Evolutionary conservation across 2,113 vertebrate species (phyloP).

Genomic region (Callospermophilus lateralis): DNA sequence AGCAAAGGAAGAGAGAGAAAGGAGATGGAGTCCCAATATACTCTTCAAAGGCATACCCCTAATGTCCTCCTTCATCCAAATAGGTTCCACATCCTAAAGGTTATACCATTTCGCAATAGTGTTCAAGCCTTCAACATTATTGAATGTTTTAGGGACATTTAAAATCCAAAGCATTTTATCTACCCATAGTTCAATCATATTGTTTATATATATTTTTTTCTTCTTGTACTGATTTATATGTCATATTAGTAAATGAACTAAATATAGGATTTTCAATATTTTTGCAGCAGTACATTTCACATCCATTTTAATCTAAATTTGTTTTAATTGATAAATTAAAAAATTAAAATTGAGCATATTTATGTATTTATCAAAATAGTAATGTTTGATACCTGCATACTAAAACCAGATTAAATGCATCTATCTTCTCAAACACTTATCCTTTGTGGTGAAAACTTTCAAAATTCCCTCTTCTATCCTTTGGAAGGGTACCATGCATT

Average conservation of each 20-base stretch:
- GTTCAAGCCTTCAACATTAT: neutral
- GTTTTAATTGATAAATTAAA: neutral
- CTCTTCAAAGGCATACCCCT: neutral
- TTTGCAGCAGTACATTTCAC: no score
- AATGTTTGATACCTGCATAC: neutral
- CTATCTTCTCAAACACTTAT: neutral
- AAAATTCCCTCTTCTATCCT: no score
- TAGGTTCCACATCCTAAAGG: neutral
- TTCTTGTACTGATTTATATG: neutral
- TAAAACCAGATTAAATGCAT: neutral
- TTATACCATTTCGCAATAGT: neutral
- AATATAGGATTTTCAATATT: neutral
- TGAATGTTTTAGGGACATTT: neutral
- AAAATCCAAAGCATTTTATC: neutral
- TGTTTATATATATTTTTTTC: neutral
- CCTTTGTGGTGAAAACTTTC: neutral
- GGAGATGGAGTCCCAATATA: neutral
- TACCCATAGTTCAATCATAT: neutral
- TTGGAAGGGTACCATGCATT: neutral
- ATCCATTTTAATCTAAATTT: neutral
- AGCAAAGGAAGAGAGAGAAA: neutral
- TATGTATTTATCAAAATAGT: no score
- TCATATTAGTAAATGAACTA: neutral
- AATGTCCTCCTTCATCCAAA: neutral
- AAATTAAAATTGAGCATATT: neutral